A percentile compares a stretch with the other conserved stretches of the same genome.
Conservation (phyloP, 2,888 invertebrate genomes). For the Mystacides longicornis region DNA sequence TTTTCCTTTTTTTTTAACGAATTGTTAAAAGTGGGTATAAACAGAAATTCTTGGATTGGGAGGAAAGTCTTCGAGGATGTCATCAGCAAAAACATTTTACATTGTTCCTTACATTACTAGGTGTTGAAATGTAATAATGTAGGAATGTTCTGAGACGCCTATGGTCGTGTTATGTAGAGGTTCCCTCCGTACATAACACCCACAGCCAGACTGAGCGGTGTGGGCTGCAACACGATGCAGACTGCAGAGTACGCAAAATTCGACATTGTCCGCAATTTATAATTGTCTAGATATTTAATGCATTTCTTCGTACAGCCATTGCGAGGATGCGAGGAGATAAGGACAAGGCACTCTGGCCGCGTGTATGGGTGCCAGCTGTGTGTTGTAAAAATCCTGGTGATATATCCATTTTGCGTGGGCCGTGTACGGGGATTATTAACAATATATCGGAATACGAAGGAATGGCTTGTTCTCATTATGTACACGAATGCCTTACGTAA, state of each 20-base stretch:
- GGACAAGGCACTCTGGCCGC: background rate
- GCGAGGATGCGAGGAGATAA: slow-evolving; percentile 1
- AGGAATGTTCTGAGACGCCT: too few relatives aligned
- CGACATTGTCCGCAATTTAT: slow-evolving; percentile 13
- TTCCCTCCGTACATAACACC: slow-evolving; percentile 2
- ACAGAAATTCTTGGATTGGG: too few relatives aligned
- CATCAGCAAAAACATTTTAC: too few relatives aligned
- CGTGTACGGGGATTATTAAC: background rate
- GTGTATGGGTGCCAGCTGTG: background rate
- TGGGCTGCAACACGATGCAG: slow-evolving; percentile 6
- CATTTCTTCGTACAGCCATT: slow-evolving; percentile 1
- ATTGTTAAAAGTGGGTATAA: too few relatives aligned
- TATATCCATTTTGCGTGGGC: background rate
- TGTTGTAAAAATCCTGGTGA: slow-evolving; percentile 1
- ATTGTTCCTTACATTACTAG: too few relatives aligned
- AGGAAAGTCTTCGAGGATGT: too few relatives aligned
- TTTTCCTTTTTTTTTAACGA: too few relatives aligned
- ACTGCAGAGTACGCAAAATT: slow-evolving; percentile 15
- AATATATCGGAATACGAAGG: too few relatives aligned
- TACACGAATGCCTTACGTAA: too few relatives aligned
- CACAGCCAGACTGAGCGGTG: slow-evolving; percentile 1
- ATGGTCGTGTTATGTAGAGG: background rate
- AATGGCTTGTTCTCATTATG: background rate
- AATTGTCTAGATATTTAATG: slow-evolving; percentile 5
- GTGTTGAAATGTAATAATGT: too few relatives aligned